Evolutionary conservation across 1,140 invertebrate species (phyloP).

Genomic region (Cepaea nemoralis): DNA sequence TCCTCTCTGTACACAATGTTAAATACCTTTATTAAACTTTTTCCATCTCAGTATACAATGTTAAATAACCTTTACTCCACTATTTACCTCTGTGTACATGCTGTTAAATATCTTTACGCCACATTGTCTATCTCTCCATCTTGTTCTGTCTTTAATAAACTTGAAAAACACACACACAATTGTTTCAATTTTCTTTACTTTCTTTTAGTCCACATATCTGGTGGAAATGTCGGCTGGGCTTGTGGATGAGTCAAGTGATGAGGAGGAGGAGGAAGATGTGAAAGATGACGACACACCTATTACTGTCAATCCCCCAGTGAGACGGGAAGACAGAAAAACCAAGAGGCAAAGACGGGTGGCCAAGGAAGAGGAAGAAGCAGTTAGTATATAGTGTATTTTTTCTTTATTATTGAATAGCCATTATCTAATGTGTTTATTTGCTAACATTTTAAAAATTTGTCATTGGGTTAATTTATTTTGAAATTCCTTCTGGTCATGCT

Average conservation of each 20-base stretch:
- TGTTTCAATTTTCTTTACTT: no score
- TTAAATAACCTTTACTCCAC: no score
- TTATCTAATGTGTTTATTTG: no score
- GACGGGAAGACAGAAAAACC: constrained; percentile 36
- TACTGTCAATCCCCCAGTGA: constrained; percentile 22
- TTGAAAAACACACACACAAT: not conserved
- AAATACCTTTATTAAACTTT: no score
- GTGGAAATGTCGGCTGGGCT: constrained; percentile 36
- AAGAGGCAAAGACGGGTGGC: constrained; percentile 25
- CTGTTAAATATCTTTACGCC: not conserved
- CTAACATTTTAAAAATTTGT: no score
- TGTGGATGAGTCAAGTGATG: constrained; percentile 21
- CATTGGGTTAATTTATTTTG: no score
- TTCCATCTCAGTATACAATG: no score
- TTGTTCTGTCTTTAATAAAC: not conserved
- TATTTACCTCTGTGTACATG: not conserved
- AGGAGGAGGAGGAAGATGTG: constrained; percentile 14
- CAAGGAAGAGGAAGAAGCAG: constrained; percentile 12
- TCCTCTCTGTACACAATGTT: no score
- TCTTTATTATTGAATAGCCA: no score
- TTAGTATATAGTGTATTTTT: no score
- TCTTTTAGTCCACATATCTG: constrained; percentile 19
- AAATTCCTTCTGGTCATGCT: no score
- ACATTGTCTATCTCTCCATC: not conserved
- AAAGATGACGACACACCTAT: not conserved